These are phyloP conservation scores for Patiria pectinifera DNA, from an alignment of 53 echinoderm and acorn worm genomes.

Conservation along the genomic window DNA sequence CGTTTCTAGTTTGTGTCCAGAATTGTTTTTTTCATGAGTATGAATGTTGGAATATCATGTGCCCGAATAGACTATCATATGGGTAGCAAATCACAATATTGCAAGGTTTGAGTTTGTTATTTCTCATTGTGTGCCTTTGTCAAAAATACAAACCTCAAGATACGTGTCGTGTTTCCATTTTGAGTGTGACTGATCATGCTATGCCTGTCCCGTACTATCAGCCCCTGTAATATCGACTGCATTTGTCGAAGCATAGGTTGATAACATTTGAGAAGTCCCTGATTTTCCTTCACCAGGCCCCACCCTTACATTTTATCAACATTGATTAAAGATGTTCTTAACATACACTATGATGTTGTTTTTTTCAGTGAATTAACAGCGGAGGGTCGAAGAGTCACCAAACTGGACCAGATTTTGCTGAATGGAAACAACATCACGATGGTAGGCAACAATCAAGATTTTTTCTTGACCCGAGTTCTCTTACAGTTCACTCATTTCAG, in stretches of 20 bases:
- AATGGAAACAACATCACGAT: slow-evolving; percentile 99
- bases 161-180: no score
- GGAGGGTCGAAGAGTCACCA: slow-evolving; percentile 97
- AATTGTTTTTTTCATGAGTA: not conserved
- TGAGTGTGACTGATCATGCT: no score
- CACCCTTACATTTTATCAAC: not conserved
- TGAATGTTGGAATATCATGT: no score
- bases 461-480: not conserved
- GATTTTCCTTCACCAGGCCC: not conserved
- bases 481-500: not conserved
- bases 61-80: no score
- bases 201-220: no score
- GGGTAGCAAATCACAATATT: no score
- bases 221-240: no score
- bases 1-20: not conserved
- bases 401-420: slow-evolving; percentile 93
- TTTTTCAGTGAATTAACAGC: slow-evolving; percentile 87
- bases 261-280: no score
- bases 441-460: slow-evolving; percentile 57
- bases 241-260: no score
- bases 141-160: no score
- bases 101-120: no score
- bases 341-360: not conserved
- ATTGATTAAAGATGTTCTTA: not conserved
- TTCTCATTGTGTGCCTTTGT: no score